Evolutionary conservation across 2,888 invertebrate genomes (phyloP).

Genomic region (Lottia scabra): DNA sequence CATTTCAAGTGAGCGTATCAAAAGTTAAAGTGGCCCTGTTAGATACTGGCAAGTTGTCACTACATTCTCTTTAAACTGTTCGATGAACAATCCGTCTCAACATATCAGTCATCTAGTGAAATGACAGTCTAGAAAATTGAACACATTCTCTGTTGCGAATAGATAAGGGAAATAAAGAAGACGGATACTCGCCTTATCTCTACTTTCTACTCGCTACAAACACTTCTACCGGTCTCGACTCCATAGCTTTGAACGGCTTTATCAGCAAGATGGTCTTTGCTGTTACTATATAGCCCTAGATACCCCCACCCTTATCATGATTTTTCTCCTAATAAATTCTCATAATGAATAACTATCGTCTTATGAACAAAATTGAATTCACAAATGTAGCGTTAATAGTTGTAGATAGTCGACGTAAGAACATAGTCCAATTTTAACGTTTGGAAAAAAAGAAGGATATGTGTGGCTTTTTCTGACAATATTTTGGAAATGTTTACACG

Average conservation of each 20-base stretch:
- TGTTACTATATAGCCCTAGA: slow-evolving; percentile 2
- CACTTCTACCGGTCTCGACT: neutral
- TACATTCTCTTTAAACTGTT: too few relatives aligned
- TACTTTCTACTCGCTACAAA: neutral
- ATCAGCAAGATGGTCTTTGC: slow-evolving; percentile 3
- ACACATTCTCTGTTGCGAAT: neutral
- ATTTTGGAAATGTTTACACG: too few relatives aligned
- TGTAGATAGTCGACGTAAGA: neutral
- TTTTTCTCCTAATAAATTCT: slow-evolving; percentile 18
- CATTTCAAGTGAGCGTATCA: too few relatives aligned
- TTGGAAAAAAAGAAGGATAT: too few relatives aligned
- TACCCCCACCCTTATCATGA: slow-evolving; percentile 3
- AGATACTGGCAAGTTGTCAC: too few relatives aligned
- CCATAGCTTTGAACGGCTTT: neutral
- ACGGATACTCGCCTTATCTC: slow-evolving; percentile 1
- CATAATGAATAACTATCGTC: slow-evolving; percentile 20
- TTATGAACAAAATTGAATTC: slow-evolving; percentile 23
- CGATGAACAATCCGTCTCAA: too few relatives aligned
- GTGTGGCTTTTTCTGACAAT: too few relatives aligned
- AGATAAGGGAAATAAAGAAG: slow-evolving; percentile 2
- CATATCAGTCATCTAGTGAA: too few relatives aligned
- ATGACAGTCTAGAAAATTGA: neutral
- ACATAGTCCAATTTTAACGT: too few relatives aligned
- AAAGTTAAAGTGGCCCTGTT: too few relatives aligned
- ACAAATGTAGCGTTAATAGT: slow-evolving; percentile 12